phyloP scores from a whole-genome alignment of 2,113 vertebrate species.

The Sinocyclocheilus anophthalmus region DNA sequence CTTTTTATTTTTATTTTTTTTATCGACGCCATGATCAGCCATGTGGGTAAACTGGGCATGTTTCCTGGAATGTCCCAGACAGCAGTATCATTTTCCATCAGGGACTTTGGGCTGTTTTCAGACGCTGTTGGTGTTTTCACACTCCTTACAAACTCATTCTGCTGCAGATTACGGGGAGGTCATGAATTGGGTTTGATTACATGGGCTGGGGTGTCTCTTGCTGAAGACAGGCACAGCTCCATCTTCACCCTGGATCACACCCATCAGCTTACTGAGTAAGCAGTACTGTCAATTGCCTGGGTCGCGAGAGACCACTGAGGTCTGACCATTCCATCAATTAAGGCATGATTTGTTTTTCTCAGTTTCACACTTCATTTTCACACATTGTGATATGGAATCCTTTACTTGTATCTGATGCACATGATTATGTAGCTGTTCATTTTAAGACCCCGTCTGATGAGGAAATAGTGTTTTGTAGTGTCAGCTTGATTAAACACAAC shows the following conservation, averaged over 20 bases:
- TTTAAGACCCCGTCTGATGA: background rate
- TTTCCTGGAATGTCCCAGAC: slow-evolving; percentile 63
- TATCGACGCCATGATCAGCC: slow-evolving; percentile 55
- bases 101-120: slow-evolving; percentile 22
- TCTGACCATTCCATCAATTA: slow-evolving; percentile 26
- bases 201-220: background rate
- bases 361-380: slow-evolving; percentile 1
- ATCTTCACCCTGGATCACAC: slow-evolving; percentile 14
- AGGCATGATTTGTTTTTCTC: background rate
- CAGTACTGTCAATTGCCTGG: slow-evolving; percentile 31
- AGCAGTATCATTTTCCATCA: slow-evolving; percentile 57
- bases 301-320: background rate
- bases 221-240: background rate
- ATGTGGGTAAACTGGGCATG: slow-evolving; percentile 56
- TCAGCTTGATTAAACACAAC: background rate
- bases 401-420: background rate
- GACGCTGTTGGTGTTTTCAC: slow-evolving; percentile 58
- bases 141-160: slow-evolving; percentile 46
- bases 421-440: background rate
- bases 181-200: slow-evolving; percentile 13
- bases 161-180: slow-evolving; percentile 4
- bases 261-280: slow-evolving; percentile 42
- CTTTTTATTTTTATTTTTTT: background rate
- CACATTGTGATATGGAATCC: background rate
- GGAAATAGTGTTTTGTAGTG: background rate